Percentiles rank a stretch among this genome's conserved stretches.
Evolutionary conservation across 1,140 invertebrate genomes (phyloP).

Genomic region (Camponotus pennsylvanicus): DNA sequence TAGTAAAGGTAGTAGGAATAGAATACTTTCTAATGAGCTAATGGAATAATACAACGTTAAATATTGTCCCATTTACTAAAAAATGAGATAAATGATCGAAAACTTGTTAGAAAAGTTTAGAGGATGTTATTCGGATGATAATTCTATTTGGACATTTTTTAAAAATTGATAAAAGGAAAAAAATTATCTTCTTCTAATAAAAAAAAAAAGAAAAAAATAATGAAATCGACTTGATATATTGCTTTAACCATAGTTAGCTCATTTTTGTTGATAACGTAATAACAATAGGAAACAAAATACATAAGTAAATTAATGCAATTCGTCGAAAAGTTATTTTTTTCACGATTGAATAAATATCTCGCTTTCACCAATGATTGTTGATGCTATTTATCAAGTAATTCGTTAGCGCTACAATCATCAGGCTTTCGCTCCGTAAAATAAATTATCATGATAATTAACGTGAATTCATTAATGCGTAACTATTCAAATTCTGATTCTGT

Average conservation of each 20-base stretch:
- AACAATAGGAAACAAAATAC: background rate
- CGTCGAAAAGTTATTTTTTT: background rate
- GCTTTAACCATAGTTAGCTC: background rate
- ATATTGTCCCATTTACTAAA: too few species aligned
- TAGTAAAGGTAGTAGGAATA: too few species aligned
- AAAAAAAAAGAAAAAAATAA: background rate
- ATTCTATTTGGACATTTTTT: background rate
- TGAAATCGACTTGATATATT: background rate
- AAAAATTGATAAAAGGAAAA: too few species aligned
- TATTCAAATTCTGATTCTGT: slow-evolving; percentile 1
- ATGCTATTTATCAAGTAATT: slow-evolving; percentile 35
- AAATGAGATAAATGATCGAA: background rate
- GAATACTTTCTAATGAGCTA: too few species aligned
- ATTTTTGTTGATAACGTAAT: background rate
- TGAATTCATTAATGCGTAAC: slow-evolving; percentile 40
- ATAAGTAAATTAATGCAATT: slow-evolving; percentile 24
- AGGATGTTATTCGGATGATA: background rate
- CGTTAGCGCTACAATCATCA: slow-evolving; percentile 2
- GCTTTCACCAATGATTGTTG: slow-evolving; percentile 17
- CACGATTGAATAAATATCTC: slow-evolving; percentile 45
- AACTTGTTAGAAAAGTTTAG: background rate
- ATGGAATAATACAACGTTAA: too few species aligned
- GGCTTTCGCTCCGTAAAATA: background rate
- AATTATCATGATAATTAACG: slow-evolving; percentile 42
- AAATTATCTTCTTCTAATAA: background rate